Evolutionary conservation across 2,888 invertebrate genomes (phyloP).

Genomic region (Quadroppia sp.): DNA sequence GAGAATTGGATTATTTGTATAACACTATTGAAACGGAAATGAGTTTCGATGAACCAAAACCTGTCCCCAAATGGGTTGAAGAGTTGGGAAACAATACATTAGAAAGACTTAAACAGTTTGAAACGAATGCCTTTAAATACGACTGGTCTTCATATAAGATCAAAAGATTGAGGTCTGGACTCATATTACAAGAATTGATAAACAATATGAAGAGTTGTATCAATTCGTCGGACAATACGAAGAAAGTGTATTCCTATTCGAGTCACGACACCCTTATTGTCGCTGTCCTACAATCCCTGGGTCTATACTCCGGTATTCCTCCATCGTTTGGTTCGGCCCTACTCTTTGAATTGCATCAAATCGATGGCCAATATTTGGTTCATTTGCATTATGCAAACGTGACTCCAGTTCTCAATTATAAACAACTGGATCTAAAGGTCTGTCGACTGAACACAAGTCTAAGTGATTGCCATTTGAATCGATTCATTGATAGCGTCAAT

Average conservation of each 20-base stretch:
- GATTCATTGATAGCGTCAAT: neutral
- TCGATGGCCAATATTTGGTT: neutral
- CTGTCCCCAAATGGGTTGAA: slow-evolving; percentile 17
- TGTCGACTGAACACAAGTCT: neutral
- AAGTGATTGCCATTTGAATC: neutral
- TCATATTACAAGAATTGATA: slow-evolving; percentile 1
- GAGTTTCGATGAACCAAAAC: slow-evolving; percentile 1
- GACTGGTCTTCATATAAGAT: slow-evolving; percentile 24
- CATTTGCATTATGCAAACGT: slow-evolving; percentile 38
- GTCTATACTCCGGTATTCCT: slow-evolving; percentile 25
- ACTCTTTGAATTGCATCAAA: slow-evolving; percentile 34
- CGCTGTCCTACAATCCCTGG: slow-evolving; percentile 3
- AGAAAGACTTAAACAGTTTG: slow-evolving; percentile 25
- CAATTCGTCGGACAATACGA: neutral
- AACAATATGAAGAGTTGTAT: slow-evolving; percentile 8
- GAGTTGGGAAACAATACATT: slow-evolving; percentile 34
- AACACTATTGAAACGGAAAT: slow-evolving; percentile 12
- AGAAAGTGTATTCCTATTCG: slow-evolving; percentile 28
- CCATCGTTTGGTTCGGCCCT: slow-evolving; percentile 36
- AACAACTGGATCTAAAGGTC: neutral
- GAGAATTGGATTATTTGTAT: slow-evolving; percentile 29
- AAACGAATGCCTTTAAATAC: neutral
- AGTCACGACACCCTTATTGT: slow-evolving; percentile 37
- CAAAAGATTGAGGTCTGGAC: neutral
- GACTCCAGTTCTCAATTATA: neutral